Evolutionary conservation across 2,888 invertebrate genomes (phyloP).

Genomic region (Apodemia mormo): DNA sequence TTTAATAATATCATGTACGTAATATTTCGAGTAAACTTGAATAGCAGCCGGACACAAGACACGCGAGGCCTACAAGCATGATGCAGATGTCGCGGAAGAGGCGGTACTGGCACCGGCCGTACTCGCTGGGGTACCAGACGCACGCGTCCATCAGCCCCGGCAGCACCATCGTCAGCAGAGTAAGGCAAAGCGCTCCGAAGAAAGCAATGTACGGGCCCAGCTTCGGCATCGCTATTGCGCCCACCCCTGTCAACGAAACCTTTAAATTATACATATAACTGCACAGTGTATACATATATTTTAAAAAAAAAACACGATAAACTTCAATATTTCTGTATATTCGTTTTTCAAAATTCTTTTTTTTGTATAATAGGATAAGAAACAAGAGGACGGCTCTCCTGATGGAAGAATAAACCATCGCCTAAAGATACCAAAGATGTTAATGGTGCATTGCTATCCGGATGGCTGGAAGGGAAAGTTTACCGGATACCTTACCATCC

Average conservation of each 20-base stretch:
- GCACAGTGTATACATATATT: background rate
- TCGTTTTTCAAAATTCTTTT: too few species aligned
- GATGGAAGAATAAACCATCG: too few species aligned
- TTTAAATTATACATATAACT: background rate
- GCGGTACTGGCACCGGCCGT: conserved; percentile 47
- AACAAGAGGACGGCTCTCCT: too few species aligned
- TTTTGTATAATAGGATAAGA: too few species aligned
- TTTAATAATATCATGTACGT: conserved; percentile 6
- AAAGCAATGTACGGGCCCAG: conserved; percentile 88
- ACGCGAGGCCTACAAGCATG: conserved; percentile 43
- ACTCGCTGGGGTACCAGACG: conserved; percentile 58
- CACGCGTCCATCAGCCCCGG: conserved; percentile 83
- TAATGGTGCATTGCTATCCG: too few species aligned
- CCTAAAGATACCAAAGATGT: too few species aligned
- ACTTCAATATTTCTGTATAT: background rate
- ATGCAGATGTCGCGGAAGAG: conserved; percentile 49
- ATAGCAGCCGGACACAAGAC: conserved; percentile 52
- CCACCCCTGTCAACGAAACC: conserved; percentile 41
- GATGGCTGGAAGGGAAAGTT: too few species aligned
- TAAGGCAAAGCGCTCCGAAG: conserved; percentile 93
- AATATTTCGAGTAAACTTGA: conserved; percentile 52
- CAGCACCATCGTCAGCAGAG: conserved; percentile 91
- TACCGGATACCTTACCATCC: too few species aligned
- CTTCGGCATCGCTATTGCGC: conserved; percentile 86
- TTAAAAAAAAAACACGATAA: background rate